Percentiles rank a stretch among this genome's conserved stretches.
These are phyloP conservation scores for Trachymyrmex septentrionalis DNA, from an alignment of 1,140 invertebrate species.

Conservation along the genomic window DNA sequence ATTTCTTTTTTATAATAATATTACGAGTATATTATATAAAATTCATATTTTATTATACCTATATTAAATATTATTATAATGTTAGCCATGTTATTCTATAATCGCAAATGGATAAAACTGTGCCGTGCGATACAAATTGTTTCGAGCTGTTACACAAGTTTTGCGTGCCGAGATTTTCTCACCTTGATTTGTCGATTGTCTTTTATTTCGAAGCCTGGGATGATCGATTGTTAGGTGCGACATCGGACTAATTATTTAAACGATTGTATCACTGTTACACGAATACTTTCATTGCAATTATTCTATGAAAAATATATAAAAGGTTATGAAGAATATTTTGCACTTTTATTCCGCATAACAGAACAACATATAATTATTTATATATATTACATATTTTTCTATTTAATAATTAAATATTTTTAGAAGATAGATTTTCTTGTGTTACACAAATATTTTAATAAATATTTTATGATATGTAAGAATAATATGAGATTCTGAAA, in stretches of 20 bases:
- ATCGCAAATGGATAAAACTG: not conserved
- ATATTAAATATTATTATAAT: not conserved
- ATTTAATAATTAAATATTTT: not conserved
- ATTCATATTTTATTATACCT: not conserved
- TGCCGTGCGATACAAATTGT: not conserved
- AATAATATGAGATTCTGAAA: not conserved
- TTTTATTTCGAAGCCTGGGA: constrained; percentile 4
- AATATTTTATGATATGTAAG: constrained; percentile 3
- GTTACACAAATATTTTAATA: not conserved
- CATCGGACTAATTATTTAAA: constrained; percentile 36
- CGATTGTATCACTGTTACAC: not conserved
- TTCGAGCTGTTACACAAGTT: not conserved
- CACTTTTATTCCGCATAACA: not conserved
- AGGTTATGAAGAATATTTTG: too few species aligned
- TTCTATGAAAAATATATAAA: not conserved
- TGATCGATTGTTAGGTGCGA: constrained; percentile 11
- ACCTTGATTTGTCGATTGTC: not conserved
- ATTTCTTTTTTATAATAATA: not conserved
- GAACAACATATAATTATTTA: not conserved
- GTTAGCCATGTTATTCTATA: not conserved
- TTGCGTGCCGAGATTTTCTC: constrained; percentile 6
- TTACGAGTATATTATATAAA: not conserved
- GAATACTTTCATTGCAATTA: not conserved
- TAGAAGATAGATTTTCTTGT: not conserved
- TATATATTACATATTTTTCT: not conserved